Percentiles rank a stretch among this genome's conserved stretches.
These are phyloP conservation scores for Cottus gobio DNA, from an alignment of 2,113 vertebrate genomes.

Conservation along the genomic window DNA sequence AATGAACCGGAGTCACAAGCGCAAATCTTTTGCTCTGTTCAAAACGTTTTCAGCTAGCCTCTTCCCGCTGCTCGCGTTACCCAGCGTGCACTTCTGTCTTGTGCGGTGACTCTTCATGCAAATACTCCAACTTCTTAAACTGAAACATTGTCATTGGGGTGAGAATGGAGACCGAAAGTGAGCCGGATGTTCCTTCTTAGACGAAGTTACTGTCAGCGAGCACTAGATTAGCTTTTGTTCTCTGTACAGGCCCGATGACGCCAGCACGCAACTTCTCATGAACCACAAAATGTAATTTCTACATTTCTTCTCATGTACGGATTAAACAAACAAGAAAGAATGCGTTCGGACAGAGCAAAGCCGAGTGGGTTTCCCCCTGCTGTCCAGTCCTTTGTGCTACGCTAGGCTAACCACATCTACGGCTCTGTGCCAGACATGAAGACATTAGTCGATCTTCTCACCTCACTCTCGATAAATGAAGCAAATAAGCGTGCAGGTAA, in stretches of 20 bases:
- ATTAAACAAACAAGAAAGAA: neutral
- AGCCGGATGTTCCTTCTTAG: neutral
- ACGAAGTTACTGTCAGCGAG: neutral
- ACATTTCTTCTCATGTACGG: neutral
- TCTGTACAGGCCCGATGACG: neutral
- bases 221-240: neutral
- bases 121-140: neutral
- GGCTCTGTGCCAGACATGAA: neutral
- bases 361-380: neutral
- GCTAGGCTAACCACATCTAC: neutral
- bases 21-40: no score
- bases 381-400: neutral
- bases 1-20: neutral
- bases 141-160: neutral
- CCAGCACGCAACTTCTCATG: neutral
- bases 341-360: neutral
- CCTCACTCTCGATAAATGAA: neutral
- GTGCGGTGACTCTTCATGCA: neutral
- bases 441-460: neutral
- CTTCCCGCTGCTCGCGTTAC: neutral
- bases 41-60: neutral
- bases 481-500: neutral
- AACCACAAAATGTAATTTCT: neutral
- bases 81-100: neutral
- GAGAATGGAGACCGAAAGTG: neutral